Base-by-base conservation (phyloP, 2,888 invertebrate genomes). In the Eugnorisma glareosa region DNA sequence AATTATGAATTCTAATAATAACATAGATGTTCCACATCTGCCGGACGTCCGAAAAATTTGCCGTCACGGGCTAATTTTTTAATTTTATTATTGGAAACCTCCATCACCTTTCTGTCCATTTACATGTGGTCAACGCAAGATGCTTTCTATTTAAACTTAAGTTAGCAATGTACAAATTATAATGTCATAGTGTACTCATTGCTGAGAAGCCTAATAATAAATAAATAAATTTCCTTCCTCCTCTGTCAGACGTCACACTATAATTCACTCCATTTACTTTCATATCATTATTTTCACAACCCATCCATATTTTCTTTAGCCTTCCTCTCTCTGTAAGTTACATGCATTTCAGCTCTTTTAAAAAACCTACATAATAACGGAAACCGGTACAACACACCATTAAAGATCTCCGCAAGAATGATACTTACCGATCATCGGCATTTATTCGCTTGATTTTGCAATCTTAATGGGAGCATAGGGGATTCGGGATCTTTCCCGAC, bases 381-480 rank as follows among this genome's bases (percentile, higher is more conserved):
- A 54, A 31, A 69, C 18, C 31, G 18, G 31, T 35, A 54, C 21
- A 24, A 21, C 7, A 51, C 37, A 11, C 45, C 21, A 37, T 61
- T 11, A 28, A 28, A 31, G n/a, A 54, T 37, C 11, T 11, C 40
- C 0, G 2, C n/a, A 54, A 70, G 70, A 76, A 54, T 37, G 40
- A 35, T 35, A 61, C 51, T 72, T 63, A 72, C 73, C 66, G 40
- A 72, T 45, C 28, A 59, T 66, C 63, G 15, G 67, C 67, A 64
- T 83, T 77, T 73, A 70, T 68, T 61, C 72, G 72, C 74, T 61
- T 72, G 66, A 83, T 73, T 75, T 75, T 57, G 71, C 54, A 74
- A 79, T 82, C 75, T 68, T 79, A 85, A 77, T 85, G n/a, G 43
- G 51, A 48, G 45, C 45, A 67, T 57, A 59, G 15, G 63, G 66